A percentile compares a stretch with the other conserved stretches of the same genome.
phyloP scores from a whole-genome alignment of 2,888 invertebrate species.

The Drosophila paracracens region DNA sequence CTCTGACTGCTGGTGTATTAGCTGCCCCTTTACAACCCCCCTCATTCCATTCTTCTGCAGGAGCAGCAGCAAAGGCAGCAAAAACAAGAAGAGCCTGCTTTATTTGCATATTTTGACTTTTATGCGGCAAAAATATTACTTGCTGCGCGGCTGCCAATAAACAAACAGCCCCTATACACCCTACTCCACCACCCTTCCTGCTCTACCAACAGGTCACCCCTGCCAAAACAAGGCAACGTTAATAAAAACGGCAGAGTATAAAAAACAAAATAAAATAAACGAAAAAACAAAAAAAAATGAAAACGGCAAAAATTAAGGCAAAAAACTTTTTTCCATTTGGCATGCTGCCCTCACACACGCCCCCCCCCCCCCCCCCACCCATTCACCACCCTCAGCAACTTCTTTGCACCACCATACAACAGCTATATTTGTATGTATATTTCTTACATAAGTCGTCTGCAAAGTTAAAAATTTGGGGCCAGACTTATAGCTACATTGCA shows the following conservation, averaged over 20 bases:
- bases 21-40: constrained; percentile 15
- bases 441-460: constrained; percentile 57
- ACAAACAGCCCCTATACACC: constrained; percentile 48
- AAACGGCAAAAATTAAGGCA: constrained; percentile 61
- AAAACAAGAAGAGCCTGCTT: constrained; percentile 55
- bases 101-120: constrained; percentile 77
- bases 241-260: constrained; percentile 59
- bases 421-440: constrained; percentile 13
- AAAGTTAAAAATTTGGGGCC: constrained; percentile 63
- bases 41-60: not conserved
- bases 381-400: not conserved
- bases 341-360: constrained; percentile 52
- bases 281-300: constrained; percentile 12
- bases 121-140: constrained; percentile 77
- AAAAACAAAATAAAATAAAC: constrained; percentile 10
- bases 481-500: constrained; percentile 69
- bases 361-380: not conserved
- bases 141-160: constrained; percentile 74
- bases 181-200: constrained; percentile 3
- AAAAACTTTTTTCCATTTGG: constrained; percentile 60
- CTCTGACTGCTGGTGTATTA: constrained; percentile 58
- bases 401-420: not conserved
- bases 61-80: constrained; percentile 20
- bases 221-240: constrained; percentile 58
- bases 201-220: constrained; percentile 30